Conservation (phyloP, 2,797 vertebrate genomes). For the Anniella stebbinsi region DNA sequence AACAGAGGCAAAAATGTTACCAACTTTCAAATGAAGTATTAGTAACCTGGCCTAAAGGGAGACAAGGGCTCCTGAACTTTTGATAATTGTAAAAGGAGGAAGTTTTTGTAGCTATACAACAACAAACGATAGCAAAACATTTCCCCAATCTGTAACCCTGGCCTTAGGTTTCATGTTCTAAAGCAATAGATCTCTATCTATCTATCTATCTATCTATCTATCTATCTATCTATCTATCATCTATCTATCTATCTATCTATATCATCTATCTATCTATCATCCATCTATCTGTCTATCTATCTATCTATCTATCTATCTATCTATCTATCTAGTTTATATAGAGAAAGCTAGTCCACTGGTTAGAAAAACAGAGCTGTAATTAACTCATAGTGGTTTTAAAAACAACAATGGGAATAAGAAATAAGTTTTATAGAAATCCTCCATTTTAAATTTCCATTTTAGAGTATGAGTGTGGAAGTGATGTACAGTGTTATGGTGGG, state of each 20-base stretch:
- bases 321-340: no score
- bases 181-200: no score
- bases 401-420: conserved; percentile 28
- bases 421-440: conserved; percentile 34
- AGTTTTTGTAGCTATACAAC: not conserved
- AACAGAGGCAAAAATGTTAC: not conserved
- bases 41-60: not conserved
- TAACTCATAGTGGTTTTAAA: not conserved
- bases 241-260: no score
- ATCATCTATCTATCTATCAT: no score
- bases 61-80: not conserved
- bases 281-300: no score
- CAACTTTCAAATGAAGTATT: not conserved
- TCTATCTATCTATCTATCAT: no score
- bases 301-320: no score
- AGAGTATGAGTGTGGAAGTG: conserved; percentile 1
- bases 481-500: not conserved
- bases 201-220: no score
- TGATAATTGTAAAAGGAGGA: not conserved
- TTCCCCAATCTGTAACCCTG: conserved; percentile 26
- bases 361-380: not conserved
- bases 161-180: conserved; percentile 23
- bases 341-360: not conserved
- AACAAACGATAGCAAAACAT: not conserved
- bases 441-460: conserved; percentile 36